Base-by-base conservation (phyloP, 92 coral and sea anemone species). In the Plumapathes pennacea region DNA sequence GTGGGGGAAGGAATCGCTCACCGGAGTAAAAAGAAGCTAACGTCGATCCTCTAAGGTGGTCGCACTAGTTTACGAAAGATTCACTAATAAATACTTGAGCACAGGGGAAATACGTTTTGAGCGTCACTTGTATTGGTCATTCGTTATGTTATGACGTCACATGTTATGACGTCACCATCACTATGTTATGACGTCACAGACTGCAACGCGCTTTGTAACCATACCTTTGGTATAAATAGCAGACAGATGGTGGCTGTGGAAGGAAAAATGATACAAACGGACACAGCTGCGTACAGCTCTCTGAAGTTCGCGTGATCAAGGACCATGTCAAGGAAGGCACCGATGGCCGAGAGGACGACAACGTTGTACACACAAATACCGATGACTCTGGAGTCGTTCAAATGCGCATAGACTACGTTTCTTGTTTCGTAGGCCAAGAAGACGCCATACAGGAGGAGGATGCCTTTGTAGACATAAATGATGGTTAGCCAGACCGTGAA, bases 291-390 rank as follows among this genome's bases (percentile, higher is more conserved):
- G 58, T 67, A 92, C 45, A 82, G 71, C 46, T 86, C 78, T 32
- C 54, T 48, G 53, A 49, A 92, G 45, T 92, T 84, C 12, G 56
- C 34, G 29, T 68, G 40, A 13, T 68, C 61, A 27, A 92, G 62
- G 6, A 92, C 59, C 25, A 92, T 26, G 1, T 83, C 52, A 34
- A 88, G 67, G 34, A 92, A 81, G 7, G 89, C 98, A 0, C 98
- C 96, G 14, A 92, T 74, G 3, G 81, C 49, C 2, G 96, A 83
- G 49, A 88, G 48, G 0, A 92, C 98, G 1, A 82, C 98, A 22
- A 88, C 96, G 52, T 92, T 92, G 38, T 92, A 92, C 41, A 92
- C 98, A 60, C 96, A 92, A 45, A 92, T 90, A 4, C 98, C 96
- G 21, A 92, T 92, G 53, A 89, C 83, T 14, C 98, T 71, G 1